A percentile compares a stretch with the other conserved stretches of the same genome.
These are phyloP conservation scores for Phyllotreta cruciferae DNA, from an alignment of 2,888 invertebrate species.

Conservation along the genomic window DNA sequence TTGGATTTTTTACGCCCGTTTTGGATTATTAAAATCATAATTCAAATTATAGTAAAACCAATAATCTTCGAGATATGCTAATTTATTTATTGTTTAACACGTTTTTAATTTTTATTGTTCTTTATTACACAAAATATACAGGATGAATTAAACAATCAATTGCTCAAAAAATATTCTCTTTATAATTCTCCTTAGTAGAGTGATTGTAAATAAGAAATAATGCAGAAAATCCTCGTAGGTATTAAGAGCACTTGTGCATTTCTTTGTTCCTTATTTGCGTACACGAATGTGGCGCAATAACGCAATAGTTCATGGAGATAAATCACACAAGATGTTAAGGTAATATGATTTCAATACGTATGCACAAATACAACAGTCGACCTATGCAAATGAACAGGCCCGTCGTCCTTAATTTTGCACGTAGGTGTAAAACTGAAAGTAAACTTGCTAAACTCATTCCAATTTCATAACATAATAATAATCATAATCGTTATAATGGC, in stretches of 20 bases:
- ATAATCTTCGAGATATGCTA: too few species aligned
- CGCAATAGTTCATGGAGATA: constrained; percentile 17
- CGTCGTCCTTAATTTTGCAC: constrained; percentile 44
- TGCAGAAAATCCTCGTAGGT: too few species aligned
- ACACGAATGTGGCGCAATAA: not conserved
- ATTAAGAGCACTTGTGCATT: too few species aligned
- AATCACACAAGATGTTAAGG: constrained; percentile 20
- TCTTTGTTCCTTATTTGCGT: constrained; percentile 6
- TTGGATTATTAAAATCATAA: too few species aligned
- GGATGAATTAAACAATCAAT: too few species aligned
- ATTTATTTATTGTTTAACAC: too few species aligned
- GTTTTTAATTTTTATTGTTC: too few species aligned
- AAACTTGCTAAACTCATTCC: constrained; percentile 35
- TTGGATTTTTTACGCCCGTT: constrained; percentile 1
- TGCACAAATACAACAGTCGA: constrained; percentile 5
- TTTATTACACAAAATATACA: too few species aligned
- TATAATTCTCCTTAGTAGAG: too few species aligned
- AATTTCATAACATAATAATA: constrained; percentile 34
- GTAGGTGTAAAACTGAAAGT: constrained; percentile 50
- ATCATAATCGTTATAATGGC: not conserved
- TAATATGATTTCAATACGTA: constrained; percentile 2
- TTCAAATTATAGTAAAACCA: too few species aligned
- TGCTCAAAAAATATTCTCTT: too few species aligned
- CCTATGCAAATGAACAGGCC: constrained; percentile 36
- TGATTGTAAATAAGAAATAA: too few species aligned